Conservation (phyloP, 2,113 vertebrate genomes). For the Manacus vitellinus region DNA sequence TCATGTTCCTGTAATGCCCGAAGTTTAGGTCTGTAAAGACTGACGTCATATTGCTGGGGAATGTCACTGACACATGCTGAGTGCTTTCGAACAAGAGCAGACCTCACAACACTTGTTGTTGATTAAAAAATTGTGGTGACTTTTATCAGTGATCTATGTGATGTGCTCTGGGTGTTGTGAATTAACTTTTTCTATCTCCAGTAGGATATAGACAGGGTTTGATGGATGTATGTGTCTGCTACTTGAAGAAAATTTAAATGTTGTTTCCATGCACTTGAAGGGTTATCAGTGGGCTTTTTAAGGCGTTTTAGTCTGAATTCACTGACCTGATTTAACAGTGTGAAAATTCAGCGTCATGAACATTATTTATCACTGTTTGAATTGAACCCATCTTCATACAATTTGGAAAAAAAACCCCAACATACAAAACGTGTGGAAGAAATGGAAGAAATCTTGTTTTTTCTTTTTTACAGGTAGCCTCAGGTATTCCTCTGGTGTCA, state of each 20-base stretch:
- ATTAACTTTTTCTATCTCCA: background rate
- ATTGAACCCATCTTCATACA: background rate
- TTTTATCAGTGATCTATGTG: background rate
- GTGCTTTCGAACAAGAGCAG: background rate
- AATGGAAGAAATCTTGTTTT: background rate
- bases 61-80: background rate
- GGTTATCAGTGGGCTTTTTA: background rate
- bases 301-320: background rate
- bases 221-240: background rate
- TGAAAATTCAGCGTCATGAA: background rate
- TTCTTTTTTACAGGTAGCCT: background rate
- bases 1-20: background rate
- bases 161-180: background rate
- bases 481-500: background rate
- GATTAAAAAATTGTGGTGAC: background rate
- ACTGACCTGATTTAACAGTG: background rate
- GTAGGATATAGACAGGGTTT: background rate
- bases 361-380: background rate
- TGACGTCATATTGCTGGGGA: background rate
- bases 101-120: background rate
- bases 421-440: background rate
- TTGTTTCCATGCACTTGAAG: background rate
- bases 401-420: background rate
- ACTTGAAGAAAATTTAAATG: background rate
- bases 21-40: background rate